These are phyloP conservation scores for Papilio aristodemus DNA, from an alignment of 1,140 invertebrate genomes.

Conservation along the genomic window DNA sequence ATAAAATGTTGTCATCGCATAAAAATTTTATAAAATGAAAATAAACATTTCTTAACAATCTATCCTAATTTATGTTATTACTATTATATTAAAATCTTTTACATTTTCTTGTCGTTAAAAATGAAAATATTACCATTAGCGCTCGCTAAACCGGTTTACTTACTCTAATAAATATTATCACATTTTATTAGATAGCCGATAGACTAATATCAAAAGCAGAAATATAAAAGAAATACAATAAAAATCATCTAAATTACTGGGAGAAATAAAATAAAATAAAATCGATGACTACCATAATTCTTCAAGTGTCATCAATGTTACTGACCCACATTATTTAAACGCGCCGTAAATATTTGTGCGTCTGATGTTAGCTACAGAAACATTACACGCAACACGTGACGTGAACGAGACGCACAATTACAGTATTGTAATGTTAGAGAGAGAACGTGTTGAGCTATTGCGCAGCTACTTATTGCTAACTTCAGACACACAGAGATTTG, in stretches of 20 bases:
- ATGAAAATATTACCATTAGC: slow-evolving; percentile 3
- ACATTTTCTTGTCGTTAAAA: slow-evolving; percentile 12
- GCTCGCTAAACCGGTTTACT: not conserved
- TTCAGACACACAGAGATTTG: not conserved
- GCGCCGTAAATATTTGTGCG: not conserved
- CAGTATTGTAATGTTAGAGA: not conserved
- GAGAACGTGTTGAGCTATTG: not conserved
- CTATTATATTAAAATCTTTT: not conserved
- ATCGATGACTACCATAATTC: not conserved
- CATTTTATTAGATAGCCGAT: slow-evolving; percentile 11
- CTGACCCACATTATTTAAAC: slow-evolving; percentile 2
- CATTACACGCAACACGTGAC: not conserved
- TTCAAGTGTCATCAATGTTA: not conserved
- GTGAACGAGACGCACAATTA: not conserved
- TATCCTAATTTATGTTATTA: slow-evolving; percentile 2
- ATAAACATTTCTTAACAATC: not conserved
- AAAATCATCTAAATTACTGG: not conserved
- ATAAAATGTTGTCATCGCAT: not conserved
- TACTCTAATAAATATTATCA: not conserved
- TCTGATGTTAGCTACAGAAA: slow-evolving; percentile 4
- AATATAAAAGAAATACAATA: not conserved
- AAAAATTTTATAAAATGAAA: not conserved
- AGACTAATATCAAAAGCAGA: not conserved
- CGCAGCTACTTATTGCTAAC: not conserved
- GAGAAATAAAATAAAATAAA: not conserved